A percentile compares a stretch with the other conserved stretches of the same genome.
These are phyloP conservation scores for Drosophila testacea DNA, from an alignment of 2,888 invertebrate genomes.

Conservation along the genomic window DNA sequence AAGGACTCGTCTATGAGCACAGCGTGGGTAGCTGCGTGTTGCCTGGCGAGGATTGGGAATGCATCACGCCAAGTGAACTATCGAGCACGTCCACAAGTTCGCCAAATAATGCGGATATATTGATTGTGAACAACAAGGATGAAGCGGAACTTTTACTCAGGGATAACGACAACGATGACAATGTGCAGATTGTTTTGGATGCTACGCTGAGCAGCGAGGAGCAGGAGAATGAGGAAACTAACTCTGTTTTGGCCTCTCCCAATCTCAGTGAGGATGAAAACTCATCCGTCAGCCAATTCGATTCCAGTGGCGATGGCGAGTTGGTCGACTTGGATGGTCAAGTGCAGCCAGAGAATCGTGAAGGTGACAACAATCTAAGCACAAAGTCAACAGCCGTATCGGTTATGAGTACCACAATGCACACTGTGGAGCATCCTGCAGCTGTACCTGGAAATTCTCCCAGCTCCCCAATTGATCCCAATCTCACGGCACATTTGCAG, in stretches of 20 bases:
- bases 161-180: constrained; percentile 59
- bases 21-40: constrained; percentile 83
- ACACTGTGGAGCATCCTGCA: not conserved
- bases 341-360: constrained; percentile 66
- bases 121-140: constrained; percentile 67
- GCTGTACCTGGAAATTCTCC: not conserved
- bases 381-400: constrained; percentile 3
- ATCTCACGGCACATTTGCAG: constrained; percentile 83
- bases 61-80: constrained; percentile 71
- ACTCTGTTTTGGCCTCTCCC: not conserved
- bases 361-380: constrained; percentile 38
- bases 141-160: constrained; percentile 52
- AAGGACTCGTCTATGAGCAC: constrained; percentile 84
- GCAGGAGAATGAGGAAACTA: constrained; percentile 27
- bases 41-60: constrained; percentile 85
- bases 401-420: not conserved
- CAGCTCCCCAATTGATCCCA: constrained; percentile 76
- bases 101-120: constrained; percentile 29
- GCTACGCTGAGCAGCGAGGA: constrained; percentile 68
- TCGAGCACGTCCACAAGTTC: constrained; percentile 20
- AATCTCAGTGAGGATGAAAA: constrained; percentile 40
- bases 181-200: constrained; percentile 69
- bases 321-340: constrained; percentile 70
- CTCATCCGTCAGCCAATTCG: constrained; percentile 56
- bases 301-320: constrained; percentile 83